Evolutionary conservation across 2,797 vertebrate genomes (phyloP).

Genomic region (Lithobates sylvaticus): DNA sequence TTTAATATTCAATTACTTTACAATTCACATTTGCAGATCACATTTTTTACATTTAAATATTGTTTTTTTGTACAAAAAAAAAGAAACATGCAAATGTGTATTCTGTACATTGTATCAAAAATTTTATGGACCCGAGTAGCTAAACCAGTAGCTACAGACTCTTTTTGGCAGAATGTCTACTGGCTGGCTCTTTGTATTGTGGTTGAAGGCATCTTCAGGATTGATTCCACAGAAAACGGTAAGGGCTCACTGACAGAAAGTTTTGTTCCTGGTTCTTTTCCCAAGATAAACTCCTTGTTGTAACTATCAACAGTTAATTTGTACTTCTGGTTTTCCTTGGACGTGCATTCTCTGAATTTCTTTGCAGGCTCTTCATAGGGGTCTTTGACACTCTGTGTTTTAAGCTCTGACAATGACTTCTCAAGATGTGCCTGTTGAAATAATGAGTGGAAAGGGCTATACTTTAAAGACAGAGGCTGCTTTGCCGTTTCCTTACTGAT

Average conservation of each 20-base stretch:
- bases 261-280: constrained; percentile 85
- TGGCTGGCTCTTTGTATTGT: constrained; percentile 84
- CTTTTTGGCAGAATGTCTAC: constrained; percentile 53
- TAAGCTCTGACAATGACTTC: constrained; percentile 78
- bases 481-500: constrained; percentile 84
- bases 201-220: constrained; percentile 88
- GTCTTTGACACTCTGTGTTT: constrained; percentile 84
- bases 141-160: constrained; percentile 19
- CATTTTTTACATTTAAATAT: constrained; percentile 70
- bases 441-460: constrained; percentile 87
- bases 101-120: constrained; percentile 53
- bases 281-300: constrained; percentile 80
- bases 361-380: constrained; percentile 87
- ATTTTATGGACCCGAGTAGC: constrained; percentile 5
- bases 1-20: constrained; percentile 62
- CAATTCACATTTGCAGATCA: constrained; percentile 65
- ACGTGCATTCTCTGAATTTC: constrained; percentile 83
- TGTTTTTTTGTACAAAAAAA: constrained; percentile 62
- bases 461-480: constrained; percentile 81
- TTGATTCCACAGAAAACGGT: constrained; percentile 96
- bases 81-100: constrained; percentile 71
- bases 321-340: constrained; percentile 80
- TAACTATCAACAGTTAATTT: constrained; percentile 81
- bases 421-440: constrained; percentile 87
- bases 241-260: constrained; percentile 82